Evolutionary conservation across 2,113 vertebrate genomes (phyloP).

Genomic region (Cnemophilus loriae): DNA sequence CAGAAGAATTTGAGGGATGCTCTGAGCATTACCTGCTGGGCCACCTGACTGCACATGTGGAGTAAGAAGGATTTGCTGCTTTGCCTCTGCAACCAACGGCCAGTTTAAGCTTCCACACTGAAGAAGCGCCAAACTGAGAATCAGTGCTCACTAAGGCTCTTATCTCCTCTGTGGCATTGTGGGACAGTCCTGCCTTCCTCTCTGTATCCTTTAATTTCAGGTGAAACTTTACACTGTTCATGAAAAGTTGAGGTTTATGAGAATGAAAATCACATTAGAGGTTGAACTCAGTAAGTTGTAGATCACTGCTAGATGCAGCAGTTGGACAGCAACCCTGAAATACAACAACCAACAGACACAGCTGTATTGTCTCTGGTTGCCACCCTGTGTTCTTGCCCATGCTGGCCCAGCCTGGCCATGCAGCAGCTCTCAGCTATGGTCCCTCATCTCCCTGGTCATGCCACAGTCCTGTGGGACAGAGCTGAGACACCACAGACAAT

Average conservation of each 20-base stretch:
- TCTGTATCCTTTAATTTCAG: background rate
- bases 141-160: background rate
- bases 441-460: background rate
- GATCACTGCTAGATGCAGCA: background rate
- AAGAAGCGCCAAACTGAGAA: accelerated
- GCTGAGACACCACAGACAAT: background rate
- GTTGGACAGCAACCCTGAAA: background rate
- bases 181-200: background rate
- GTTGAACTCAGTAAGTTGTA: background rate
- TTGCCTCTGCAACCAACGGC: background rate
- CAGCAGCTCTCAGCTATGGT: background rate
- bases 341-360: background rate
- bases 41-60: background rate
- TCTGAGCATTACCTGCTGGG: background rate
- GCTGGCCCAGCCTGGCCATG: accelerated
- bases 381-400: background rate
- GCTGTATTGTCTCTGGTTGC: background rate
- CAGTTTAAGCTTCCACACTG: background rate
- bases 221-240: background rate
- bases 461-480: background rate
- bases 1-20: background rate
- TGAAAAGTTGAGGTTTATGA: background rate
- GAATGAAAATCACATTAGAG: background rate
- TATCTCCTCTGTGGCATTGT: background rate
- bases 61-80: background rate